These are phyloP conservation scores for Mormyrops attenuatus DNA, from an alignment of 2,797 vertebrate genomes.

Conservation along the genomic window DNA sequence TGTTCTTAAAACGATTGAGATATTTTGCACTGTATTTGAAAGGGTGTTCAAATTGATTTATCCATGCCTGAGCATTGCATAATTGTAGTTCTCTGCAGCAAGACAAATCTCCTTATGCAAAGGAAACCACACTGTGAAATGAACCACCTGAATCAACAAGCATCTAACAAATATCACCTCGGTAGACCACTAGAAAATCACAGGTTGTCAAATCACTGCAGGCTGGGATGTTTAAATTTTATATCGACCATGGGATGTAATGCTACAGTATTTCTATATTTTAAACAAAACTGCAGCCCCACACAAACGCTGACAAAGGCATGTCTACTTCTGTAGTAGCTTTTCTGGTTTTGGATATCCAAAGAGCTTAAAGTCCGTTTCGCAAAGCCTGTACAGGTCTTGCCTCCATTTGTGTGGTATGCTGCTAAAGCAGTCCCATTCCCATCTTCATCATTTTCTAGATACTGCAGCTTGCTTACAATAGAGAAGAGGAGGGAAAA, in stretches of 20 bases:
- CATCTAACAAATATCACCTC: not conserved
- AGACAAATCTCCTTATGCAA: not conserved
- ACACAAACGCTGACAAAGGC: not conserved
- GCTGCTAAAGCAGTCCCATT: constrained; percentile 77
- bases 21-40: not conserved
- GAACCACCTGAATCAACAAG: not conserved
- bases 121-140: not conserved
- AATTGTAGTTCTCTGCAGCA: too few species aligned
- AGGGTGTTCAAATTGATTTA: not conserved
- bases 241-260: not conserved
- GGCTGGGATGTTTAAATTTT: not conserved
- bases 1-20: not conserved
- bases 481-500: not conserved
- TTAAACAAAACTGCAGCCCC: not conserved
- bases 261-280: not conserved
- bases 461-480: not conserved
- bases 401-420: constrained; percentile 72
- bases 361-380: constrained; percentile 63
- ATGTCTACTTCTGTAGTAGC: constrained; percentile 11
- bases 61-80: not conserved
- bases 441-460: constrained; percentile 58
- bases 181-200: not conserved
- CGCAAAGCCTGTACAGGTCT: constrained; percentile 82
- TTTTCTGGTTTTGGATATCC: constrained; percentile 78
- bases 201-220: not conserved